Percentiles rank a stretch among this genome's conserved stretches.
Conservation (phyloP, 2,888 invertebrate species). For the Clivina fossor region DNA sequence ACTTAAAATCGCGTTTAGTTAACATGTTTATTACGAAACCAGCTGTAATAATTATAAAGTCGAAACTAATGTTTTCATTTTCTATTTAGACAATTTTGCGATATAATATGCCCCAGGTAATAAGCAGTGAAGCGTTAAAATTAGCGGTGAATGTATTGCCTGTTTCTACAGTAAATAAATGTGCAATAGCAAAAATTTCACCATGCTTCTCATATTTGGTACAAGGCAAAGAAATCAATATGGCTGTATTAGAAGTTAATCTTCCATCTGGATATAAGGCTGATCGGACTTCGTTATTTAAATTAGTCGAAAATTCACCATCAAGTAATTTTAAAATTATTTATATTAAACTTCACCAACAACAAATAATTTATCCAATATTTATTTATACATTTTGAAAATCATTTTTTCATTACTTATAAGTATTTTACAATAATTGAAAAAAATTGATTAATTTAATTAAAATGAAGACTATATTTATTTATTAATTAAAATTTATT, state of each 20-base stretch:
- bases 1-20: too few species aligned
- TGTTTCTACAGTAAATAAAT: constrained; percentile 53
- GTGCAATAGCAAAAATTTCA: constrained; percentile 53
- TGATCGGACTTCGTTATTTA: constrained; percentile 60
- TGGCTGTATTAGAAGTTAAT: constrained; percentile 63
- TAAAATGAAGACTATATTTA: too few species aligned
- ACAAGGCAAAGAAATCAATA: constrained; percentile 58
- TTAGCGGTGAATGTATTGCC: constrained; percentile 54
- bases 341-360: too few species aligned
- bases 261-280: constrained; percentile 67
- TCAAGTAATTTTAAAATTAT: too few species aligned
- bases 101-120: constrained; percentile 56
- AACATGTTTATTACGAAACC: too few species aligned
- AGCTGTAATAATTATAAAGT: not conserved
- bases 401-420: too few species aligned
- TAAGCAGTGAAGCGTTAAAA: constrained; percentile 57
- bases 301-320: constrained; percentile 52
- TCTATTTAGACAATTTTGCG: constrained; percentile 53
- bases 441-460: too few species aligned
- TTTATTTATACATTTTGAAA: not conserved
- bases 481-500: too few species aligned
- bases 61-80: not conserved
- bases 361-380: not conserved
- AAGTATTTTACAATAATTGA: too few species aligned
- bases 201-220: constrained; percentile 50